Base-by-base conservation (phyloP, 2,113 vertebrate genomes). In the Neomonachus schauinslandi region DNA sequence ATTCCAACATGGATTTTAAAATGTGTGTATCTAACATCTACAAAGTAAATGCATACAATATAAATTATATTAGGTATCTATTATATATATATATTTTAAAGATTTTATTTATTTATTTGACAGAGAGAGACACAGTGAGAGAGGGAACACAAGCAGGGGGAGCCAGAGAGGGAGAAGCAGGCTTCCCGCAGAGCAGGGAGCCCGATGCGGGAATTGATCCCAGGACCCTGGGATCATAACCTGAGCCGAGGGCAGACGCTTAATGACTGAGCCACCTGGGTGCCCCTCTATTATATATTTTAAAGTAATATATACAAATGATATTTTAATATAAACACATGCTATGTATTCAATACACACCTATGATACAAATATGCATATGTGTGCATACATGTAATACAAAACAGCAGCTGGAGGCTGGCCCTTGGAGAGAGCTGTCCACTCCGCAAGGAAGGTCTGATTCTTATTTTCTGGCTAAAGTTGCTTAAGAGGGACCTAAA, bases 331-430 rank as follows among this genome's bases (percentile, higher is more conserved):
- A 28, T 2, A 28, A 46, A 36, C 7, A 7, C 26, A 14, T 67
- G 33, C 39, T 36, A 0, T 6, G 0, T 46, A 7, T 46, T 46
- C 16, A 49, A 6, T 16, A 3, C 36, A 7, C 36, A 22, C 33
- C 5, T 3, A 6, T 5, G 6, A 19, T 7, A n/a, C 19, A 12
- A 5, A 2, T 22, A 15, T 46, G 24, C 21, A 4, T 31, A 7
- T 1, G 71, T 74, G 22, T 6, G 3, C 1, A 5, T 21, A 4
- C 6, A 15, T 18, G 4, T 21, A 5, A 39, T 7, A 16, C 33
- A 10, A 15, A 65, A 1, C 1, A 6, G 7, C 2, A 14, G 24
- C 42, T 7, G 21, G 15, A 26, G 31, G 2, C 18, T 4, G 1
- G 13, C n/a, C 61, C 19, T 1, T 16, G n/a, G 63, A 2, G 49